Conservation (phyloP, 2,888 invertebrate genomes). For the Bursaphelenchus okinawaensis region DNA sequence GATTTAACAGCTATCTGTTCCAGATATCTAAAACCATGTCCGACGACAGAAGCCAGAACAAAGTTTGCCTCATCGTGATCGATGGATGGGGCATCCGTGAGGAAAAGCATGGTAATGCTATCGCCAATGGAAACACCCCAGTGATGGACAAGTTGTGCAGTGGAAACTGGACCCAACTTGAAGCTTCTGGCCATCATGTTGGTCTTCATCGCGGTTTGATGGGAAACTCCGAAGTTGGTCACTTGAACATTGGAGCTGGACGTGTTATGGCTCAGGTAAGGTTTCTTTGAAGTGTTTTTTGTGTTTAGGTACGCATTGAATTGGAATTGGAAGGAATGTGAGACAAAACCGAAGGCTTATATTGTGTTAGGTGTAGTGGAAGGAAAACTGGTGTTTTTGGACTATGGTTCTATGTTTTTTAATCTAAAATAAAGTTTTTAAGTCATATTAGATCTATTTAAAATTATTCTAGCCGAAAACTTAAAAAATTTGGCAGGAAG, state of each 20-base stretch:
- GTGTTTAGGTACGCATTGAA: no score
- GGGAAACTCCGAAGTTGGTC: constrained; percentile 62
- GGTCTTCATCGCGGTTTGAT: constrained; percentile 61
- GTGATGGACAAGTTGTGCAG: constrained; percentile 59
- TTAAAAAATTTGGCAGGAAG: neutral
- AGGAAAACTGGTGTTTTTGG: no score
- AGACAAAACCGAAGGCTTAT: no score
- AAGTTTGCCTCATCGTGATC: constrained; percentile 60
- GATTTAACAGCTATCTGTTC: neutral
- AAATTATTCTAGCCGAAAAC: no score
- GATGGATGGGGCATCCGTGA: constrained; percentile 61
- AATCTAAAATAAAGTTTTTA: no score
- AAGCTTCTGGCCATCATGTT: constrained; percentile 60
- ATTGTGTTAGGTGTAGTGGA: no score
- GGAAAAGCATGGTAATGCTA: constrained; percentile 59
- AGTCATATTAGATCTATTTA: no score
- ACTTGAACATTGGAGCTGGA: constrained; percentile 61
- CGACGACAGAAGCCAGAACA: constrained; percentile 22
- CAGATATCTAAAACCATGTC: neutral
- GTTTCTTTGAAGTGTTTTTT: no score
- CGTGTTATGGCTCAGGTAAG: constrained; percentile 60
- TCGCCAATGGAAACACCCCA: constrained; percentile 59
- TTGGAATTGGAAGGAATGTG: no score
- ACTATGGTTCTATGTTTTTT: no score
- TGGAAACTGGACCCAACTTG: constrained; percentile 55